These are phyloP conservation scores for Notothenia rossii DNA, from an alignment of 2,113 vertebrate species.

Conservation along the genomic window DNA sequence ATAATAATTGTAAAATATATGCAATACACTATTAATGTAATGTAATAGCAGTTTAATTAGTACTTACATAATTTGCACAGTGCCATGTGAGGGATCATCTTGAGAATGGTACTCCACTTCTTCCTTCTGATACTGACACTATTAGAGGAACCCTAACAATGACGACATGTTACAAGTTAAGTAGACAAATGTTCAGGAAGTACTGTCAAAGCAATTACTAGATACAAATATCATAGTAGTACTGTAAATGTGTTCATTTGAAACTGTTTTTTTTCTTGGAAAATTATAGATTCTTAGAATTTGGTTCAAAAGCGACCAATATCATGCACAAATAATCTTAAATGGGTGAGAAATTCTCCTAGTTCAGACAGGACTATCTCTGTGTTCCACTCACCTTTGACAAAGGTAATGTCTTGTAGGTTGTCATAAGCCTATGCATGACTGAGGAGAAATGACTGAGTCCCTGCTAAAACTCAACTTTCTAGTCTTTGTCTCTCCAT, in stretches of 20 bases:
- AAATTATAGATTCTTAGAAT: background rate
- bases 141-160: conserved; percentile 59
- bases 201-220: background rate
- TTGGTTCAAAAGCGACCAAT: background rate
- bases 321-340: background rate
- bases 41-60: background rate
- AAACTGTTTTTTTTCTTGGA: rapidly evolving
- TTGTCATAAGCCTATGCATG: conserved; percentile 54
- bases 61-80: conserved; percentile 77
- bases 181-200: rapidly evolving
- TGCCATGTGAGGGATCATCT: conserved; percentile 60
- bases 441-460: conserved; percentile 39
- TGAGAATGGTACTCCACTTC: conserved; percentile 49
- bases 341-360: background rate
- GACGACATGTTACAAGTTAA: background rate
- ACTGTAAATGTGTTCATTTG: background rate
- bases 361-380: background rate
- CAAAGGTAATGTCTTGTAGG: conserved; percentile 68
- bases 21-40: background rate
- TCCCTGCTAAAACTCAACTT: conserved; percentile 17
- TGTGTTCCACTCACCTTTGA: conserved; percentile 67
- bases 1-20: background rate
- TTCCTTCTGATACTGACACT: conserved; percentile 9
- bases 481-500: conserved; percentile 6
- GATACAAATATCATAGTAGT: background rate